phyloP scores from a whole-genome alignment of 2,888 invertebrate genomes.

The Noctua fimbriata region DNA sequence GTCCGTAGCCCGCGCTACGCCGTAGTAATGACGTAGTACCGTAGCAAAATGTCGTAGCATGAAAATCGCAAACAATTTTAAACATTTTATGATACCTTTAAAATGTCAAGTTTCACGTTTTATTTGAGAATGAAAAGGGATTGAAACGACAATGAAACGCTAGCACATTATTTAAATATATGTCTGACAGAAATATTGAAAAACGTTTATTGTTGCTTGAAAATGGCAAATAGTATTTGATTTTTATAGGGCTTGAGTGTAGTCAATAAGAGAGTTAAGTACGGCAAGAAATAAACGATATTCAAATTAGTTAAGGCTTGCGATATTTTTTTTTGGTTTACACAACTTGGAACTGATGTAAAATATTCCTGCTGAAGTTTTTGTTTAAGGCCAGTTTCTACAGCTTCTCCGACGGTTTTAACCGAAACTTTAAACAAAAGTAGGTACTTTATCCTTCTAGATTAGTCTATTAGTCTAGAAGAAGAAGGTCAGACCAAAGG shows the following conservation, averaged over 20 bases:
- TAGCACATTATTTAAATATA: conserved; percentile 9
- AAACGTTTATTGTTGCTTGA: conserved; percentile 22
- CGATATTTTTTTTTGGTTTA: background rate
- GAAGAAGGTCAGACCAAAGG: background rate
- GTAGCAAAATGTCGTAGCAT: conserved; percentile 38
- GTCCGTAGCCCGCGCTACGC: conserved; percentile 39
- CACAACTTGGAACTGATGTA: background rate
- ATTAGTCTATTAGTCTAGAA: too few relatives aligned
- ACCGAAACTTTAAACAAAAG: background rate
- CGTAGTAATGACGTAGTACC: conserved; percentile 56
- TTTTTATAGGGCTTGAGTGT: background rate
- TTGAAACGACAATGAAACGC: conserved; percentile 22
- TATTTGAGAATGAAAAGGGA: conserved; percentile 14
- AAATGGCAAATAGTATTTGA: conserved; percentile 17
- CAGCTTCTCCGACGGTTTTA: background rate
- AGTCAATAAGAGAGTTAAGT: background rate
- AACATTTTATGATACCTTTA: conserved; percentile 28
- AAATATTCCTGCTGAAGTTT: background rate
- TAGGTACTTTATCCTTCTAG: background rate
- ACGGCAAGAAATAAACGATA: background rate
- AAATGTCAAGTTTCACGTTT: conserved; percentile 33
- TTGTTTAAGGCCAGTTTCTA: background rate
- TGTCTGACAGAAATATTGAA: conserved; percentile 10
- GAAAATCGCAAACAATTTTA: conserved; percentile 24
- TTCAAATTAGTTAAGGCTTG: background rate